These are phyloP conservation scores for Euura saliciscinereae DNA, from an alignment of 1,140 invertebrate species.

Conservation along the genomic window DNA sequence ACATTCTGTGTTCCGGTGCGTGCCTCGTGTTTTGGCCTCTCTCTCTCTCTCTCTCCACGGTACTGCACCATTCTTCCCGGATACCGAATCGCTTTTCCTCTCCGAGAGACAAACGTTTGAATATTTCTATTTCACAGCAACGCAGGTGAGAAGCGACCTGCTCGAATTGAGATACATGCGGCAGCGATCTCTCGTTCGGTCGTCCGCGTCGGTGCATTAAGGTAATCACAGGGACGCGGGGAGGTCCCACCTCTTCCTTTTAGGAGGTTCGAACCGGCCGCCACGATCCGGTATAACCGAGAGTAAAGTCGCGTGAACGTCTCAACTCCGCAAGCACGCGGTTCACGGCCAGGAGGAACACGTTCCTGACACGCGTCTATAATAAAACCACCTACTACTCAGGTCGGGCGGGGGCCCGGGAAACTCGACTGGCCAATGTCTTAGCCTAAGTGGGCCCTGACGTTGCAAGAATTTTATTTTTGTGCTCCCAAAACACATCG, in stretches of 20 bases:
- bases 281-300: too few relatives aligned
- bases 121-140: too few relatives aligned
- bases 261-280: not conserved
- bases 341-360: slow-evolving; percentile 30
- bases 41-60: too few relatives aligned
- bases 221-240: slow-evolving; percentile 46
- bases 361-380: slow-evolving; percentile 48
- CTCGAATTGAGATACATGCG: too few relatives aligned
- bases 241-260: slow-evolving; percentile 26
- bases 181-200: not conserved
- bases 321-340: not conserved
- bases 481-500: slow-evolving; percentile 28
- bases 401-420: not conserved
- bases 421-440: not conserved
- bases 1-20: not conserved
- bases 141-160: too few relatives aligned
- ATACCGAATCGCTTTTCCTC: too few relatives aligned
- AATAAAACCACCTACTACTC: slow-evolving; percentile 32
- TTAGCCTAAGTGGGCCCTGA: slow-evolving; percentile 44
- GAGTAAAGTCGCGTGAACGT: not conserved
- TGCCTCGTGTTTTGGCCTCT: not conserved
- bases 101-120: too few relatives aligned
- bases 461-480: slow-evolving; percentile 51
- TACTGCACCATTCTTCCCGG: too few relatives aligned
- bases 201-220: slow-evolving; percentile 52